Evolutionary conservation across 2,797 vertebrate species (phyloP).

Genomic region (Chelidonichthys spinosus): DNA sequence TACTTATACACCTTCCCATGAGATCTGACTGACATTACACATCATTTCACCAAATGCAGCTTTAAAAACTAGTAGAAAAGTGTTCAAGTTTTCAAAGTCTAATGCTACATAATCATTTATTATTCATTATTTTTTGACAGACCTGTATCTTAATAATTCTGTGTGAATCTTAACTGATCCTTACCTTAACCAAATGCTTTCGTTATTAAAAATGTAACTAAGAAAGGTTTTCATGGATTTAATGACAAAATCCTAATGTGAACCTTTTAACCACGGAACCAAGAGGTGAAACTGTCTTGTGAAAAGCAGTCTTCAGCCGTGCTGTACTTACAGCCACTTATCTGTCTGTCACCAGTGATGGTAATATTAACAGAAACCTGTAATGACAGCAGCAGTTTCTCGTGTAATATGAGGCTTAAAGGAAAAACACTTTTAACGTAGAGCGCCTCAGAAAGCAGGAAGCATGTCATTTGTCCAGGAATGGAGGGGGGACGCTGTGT

Average conservation of each 20-base stretch:
- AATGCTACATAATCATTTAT: too few relatives aligned
- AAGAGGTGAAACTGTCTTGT: neutral
- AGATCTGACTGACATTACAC: too few relatives aligned
- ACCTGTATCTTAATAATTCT: too few relatives aligned
- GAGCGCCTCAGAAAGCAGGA: slow-evolving; percentile 6
- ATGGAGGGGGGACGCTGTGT: neutral
- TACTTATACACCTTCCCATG: too few relatives aligned
- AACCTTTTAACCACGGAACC: neutral
- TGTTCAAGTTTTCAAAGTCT: too few relatives aligned
- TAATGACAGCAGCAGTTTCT: slow-evolving; percentile 20
- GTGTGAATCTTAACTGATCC: neutral
- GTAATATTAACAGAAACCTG: slow-evolving; percentile 21
- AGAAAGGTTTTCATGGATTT: neutral
- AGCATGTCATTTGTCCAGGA: slow-evolving; percentile 37
- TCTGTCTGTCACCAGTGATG: slow-evolving; percentile 21
- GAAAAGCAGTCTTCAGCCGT: neutral
- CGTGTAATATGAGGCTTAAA: slow-evolving; percentile 25
- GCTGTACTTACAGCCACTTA: slow-evolving; percentile 5
- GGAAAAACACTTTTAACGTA: slow-evolving; percentile 14
- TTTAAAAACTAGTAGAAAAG: too few relatives aligned
- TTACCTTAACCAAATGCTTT: neutral
- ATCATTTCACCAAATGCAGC: too few relatives aligned
- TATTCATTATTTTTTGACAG: too few relatives aligned
- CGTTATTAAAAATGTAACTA: neutral
- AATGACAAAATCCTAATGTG: neutral